Evolutionary conservation across 2,797 vertebrate species (phyloP).

Genomic region (Crypturellus tataupa): DNA sequence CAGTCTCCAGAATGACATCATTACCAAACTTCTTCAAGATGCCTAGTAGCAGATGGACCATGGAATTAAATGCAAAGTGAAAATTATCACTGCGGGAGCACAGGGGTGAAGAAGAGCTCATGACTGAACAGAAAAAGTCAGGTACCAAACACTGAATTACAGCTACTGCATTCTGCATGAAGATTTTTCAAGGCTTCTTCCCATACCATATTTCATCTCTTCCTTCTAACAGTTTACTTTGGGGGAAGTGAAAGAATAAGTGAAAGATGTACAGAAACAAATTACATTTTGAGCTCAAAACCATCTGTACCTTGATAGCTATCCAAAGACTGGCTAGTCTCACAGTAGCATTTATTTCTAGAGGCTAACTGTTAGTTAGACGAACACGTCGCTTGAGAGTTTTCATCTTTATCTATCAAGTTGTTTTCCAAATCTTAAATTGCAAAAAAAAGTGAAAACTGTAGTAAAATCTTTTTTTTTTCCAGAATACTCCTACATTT

Average conservation of each 20-base stretch:
- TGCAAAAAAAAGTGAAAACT: neutral
- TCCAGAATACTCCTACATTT: neutral
- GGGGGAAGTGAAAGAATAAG: neutral
- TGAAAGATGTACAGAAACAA: neutral
- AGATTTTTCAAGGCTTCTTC: neutral
- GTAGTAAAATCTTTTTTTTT: neutral
- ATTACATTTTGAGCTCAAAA: slow-evolving; percentile 31
- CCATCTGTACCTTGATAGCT: neutral
- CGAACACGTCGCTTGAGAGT: neutral
- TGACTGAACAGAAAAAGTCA: neutral
- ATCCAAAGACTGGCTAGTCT: neutral
- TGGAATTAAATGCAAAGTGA: neutral
- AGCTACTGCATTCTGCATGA: neutral
- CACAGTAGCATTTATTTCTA: neutral
- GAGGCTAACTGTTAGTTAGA: neutral
- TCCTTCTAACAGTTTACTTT: neutral
- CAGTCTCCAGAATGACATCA: neutral
- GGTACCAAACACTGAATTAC: neutral
- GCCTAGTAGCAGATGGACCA: neutral
- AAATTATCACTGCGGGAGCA: neutral
- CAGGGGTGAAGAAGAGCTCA: neutral
- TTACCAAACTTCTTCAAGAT: neutral
- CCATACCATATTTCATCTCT: neutral
- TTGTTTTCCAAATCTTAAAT: neutral
- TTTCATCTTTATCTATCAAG: slow-evolving; percentile 26